Conservation (phyloP, 2,113 vertebrate species). For the Anser brachyrhynchus region DNA sequence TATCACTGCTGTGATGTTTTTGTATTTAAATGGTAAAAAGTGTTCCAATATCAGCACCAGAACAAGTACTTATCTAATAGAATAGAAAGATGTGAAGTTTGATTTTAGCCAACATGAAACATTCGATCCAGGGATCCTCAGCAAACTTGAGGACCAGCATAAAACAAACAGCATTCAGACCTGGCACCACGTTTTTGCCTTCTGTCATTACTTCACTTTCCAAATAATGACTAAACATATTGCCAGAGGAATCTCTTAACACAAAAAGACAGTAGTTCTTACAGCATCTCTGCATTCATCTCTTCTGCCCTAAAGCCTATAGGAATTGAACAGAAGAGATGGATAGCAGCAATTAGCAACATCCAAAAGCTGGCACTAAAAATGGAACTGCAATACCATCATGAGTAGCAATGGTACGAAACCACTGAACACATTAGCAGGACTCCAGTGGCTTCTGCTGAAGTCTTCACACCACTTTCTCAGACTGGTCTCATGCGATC, state of each 20-base stretch:
- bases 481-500: not conserved
- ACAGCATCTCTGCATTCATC: not conserved
- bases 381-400: not conserved
- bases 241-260: not conserved
- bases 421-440: too few species aligned
- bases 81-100: not conserved
- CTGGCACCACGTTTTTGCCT: not conserved
- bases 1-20: not conserved
- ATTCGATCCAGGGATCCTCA: not conserved
- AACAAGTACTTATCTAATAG: not conserved
- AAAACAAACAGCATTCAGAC: not conserved
- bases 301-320: not conserved
- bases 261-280: not conserved
- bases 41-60: not conserved
- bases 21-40: not conserved
- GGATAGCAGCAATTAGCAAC: not conserved
- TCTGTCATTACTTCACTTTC: not conserved
- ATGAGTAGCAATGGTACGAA: not conserved
- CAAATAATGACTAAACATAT: fast-evolving
- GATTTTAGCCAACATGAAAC: not conserved
- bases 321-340: not conserved
- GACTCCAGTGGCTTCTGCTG: not conserved
- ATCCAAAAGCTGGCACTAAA: not conserved
- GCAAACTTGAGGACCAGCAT: not conserved
- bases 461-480: not conserved